phyloP scores from a whole-genome alignment of 23 tunicate genomes.

The Oikopleura albicans region DNA sequence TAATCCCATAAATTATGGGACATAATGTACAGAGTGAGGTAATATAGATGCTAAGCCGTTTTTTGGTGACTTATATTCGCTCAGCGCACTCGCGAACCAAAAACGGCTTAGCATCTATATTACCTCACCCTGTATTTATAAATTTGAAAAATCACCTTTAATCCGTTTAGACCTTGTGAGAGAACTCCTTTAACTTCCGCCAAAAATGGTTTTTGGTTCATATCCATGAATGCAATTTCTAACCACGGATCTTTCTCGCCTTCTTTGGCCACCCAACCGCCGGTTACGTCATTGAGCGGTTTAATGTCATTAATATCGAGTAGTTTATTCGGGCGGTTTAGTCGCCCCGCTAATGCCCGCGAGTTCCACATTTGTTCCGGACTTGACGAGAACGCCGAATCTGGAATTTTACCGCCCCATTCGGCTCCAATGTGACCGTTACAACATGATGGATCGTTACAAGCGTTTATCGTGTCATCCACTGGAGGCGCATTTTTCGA shows the following conservation, averaged over 20 bases:
- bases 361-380: not conserved
- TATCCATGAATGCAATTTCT: not conserved
- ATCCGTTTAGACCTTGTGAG: not conserved
- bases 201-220: not conserved
- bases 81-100: too few relatives aligned
- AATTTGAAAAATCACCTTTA: too few relatives aligned
- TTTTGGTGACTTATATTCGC: too few relatives aligned
- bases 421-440: conserved; percentile 13
- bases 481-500: not conserved
- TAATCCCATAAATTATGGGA: too few relatives aligned
- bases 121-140: too few relatives aligned
- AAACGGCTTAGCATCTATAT: too few relatives aligned
- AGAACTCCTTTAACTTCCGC: not conserved
- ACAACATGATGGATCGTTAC: not conserved
- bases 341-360: not conserved
- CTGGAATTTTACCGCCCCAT: not conserved
- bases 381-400: not conserved
- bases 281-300: not conserved
- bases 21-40: too few relatives aligned
- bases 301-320: not conserved
- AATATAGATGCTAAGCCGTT: too few relatives aligned
- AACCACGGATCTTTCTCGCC: not conserved
- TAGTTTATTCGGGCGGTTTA: not conserved
- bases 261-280: conserved; percentile 2
- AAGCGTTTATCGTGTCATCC: not conserved